Percentiles rank a stretch among this genome's conserved stretches.
phyloP scores from a whole-genome alignment of 2,888 invertebrate species.

The Rhagonycha fulva region DNA sequence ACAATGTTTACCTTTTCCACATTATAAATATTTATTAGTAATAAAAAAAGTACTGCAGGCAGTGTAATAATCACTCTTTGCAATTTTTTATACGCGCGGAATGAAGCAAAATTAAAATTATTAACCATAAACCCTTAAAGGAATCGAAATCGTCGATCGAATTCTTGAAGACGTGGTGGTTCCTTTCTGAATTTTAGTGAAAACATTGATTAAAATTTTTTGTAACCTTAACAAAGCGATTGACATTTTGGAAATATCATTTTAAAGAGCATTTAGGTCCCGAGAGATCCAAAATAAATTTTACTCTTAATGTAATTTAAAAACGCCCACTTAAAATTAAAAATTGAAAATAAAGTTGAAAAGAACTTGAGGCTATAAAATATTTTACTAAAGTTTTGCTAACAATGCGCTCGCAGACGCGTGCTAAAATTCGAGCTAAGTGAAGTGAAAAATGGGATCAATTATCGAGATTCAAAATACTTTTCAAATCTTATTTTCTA shows the following conservation, averaged over 20 bases:
- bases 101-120: neutral
- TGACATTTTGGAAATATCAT: constrained; percentile 19
- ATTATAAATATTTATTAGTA: neutral
- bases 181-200: neutral
- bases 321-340: neutral
- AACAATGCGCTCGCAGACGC: constrained; percentile 29
- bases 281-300: constrained; percentile 6
- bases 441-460: constrained; percentile 34
- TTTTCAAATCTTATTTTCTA: constrained; percentile 24
- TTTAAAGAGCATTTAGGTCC: constrained; percentile 14
- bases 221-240: neutral
- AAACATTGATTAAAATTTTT: neutral
- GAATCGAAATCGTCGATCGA: neutral
- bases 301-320: neutral
- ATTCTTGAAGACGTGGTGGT: neutral
- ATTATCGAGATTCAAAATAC: constrained; percentile 29
- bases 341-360: neutral
- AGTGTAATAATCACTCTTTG: neutral
- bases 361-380: neutral
- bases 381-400: constrained; percentile 6
- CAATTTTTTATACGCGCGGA: neutral
- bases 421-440: constrained; percentile 27
- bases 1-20: neutral
- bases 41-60: neutral
- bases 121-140: neutral